phyloP scores from a whole-genome alignment of 2,113 vertebrate species.

The Monopterus albus region DNA sequence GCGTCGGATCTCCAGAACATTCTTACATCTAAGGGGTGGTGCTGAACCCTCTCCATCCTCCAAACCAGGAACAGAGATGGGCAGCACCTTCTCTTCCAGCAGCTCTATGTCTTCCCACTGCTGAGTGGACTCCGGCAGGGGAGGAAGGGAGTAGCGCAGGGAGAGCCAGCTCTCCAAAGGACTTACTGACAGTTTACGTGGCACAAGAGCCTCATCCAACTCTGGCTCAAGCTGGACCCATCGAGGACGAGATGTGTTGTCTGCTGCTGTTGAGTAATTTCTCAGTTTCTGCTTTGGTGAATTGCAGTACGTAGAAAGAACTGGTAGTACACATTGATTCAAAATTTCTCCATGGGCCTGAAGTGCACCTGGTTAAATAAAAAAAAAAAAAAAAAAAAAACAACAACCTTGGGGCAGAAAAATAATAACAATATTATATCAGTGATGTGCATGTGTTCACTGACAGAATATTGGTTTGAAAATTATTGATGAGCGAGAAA shows the following conservation, averaged over 20 bases:
- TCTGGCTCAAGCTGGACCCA: constrained; percentile 83
- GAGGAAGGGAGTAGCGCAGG: constrained; percentile 84
- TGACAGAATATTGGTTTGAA: too few species aligned
- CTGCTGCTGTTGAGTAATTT: constrained; percentile 79
- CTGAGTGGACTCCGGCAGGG: constrained; percentile 62
- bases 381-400: not conserved
- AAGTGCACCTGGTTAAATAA: constrained; percentile 63
- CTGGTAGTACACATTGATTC: constrained; percentile 32
- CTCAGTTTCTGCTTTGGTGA: constrained; percentile 45
- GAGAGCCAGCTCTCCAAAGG: constrained; percentile 95
- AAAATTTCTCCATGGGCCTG: constrained; percentile 51
- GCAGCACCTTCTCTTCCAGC: constrained; percentile 72
- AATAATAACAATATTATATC: too few species aligned
- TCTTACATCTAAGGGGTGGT: constrained; percentile 84
- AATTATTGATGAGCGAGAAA: too few species aligned
- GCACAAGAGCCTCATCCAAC: constrained; percentile 90
- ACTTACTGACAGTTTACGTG: constrained; percentile 91
- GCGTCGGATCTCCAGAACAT: constrained; percentile 90
- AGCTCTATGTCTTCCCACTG: constrained; percentile 58
- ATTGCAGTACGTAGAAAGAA: constrained; percentile 37
- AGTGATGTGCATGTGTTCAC: too few species aligned
- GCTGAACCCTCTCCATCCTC: constrained; percentile 58
- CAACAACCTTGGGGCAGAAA: too few species aligned
- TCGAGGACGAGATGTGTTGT: constrained; percentile 72
- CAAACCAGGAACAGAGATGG: constrained; percentile 31